phyloP scores from a whole-genome alignment of 1,140 invertebrate genomes.

The Drosophila fuyamai region DNA sequence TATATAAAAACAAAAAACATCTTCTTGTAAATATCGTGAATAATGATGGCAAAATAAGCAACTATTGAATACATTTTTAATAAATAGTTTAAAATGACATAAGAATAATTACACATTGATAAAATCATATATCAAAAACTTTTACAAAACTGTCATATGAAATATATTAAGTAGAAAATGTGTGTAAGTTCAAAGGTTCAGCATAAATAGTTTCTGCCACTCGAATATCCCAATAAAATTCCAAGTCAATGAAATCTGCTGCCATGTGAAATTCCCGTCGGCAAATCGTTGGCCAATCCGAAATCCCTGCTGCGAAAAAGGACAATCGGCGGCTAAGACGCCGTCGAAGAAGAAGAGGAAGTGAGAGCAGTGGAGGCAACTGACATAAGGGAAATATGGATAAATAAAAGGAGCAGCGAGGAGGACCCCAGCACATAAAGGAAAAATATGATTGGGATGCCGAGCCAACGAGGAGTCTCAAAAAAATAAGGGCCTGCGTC shows the following conservation, averaged over 20 bases:
- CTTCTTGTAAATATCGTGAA: too few relatives aligned
- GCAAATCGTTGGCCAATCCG: slow-evolving; percentile 37
- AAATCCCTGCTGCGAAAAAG: slow-evolving; percentile 37
- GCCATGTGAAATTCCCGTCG: slow-evolving; percentile 40
- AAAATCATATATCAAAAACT: too few relatives aligned
- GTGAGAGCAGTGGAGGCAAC: slow-evolving; percentile 13
- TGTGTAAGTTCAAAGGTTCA: too few relatives aligned
- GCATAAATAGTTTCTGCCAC: too few relatives aligned
- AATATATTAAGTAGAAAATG: too few relatives aligned
- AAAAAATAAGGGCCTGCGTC: slow-evolving; percentile 32
- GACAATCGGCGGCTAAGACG: slow-evolving; percentile 36
- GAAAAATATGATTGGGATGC: slow-evolving; percentile 72
- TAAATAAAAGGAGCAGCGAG: slow-evolving; percentile 64
- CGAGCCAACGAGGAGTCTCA: slow-evolving; percentile 51
- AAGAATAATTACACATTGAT: too few relatives aligned
- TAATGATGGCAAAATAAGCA: too few relatives aligned
- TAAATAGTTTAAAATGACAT: too few relatives aligned
- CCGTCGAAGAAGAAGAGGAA: slow-evolving; percentile 6
- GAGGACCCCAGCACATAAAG: slow-evolving; percentile 18
- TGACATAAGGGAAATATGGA: slow-evolving; percentile 65
- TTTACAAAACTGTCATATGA: too few relatives aligned
- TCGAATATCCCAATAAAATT: background rate
- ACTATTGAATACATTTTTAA: too few relatives aligned
- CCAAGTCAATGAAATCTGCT: background rate
- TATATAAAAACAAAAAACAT: too few relatives aligned